These are phyloP conservation scores for Drosophila athabasca DNA, from an alignment of 1,140 invertebrate genomes.

Conservation along the genomic window DNA sequence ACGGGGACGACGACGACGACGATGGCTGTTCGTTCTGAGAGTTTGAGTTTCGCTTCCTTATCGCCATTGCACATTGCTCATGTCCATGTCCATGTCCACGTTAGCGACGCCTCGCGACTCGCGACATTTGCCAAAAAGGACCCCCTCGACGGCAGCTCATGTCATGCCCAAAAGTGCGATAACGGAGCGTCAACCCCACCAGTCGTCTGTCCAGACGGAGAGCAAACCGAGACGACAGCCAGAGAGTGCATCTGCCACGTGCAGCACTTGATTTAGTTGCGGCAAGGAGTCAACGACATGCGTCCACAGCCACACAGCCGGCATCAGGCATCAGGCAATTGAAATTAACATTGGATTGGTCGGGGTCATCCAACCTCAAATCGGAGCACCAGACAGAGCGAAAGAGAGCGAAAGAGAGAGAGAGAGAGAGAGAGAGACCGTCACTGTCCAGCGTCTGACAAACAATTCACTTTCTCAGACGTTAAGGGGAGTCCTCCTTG, in stretches of 20 bases:
- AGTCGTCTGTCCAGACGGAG: too few species aligned
- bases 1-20: background rate
- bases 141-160: background rate
- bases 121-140: slow-evolving; percentile 51
- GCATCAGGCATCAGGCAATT: slow-evolving; percentile 53
- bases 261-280: slow-evolving; percentile 70
- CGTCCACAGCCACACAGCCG: slow-evolving; percentile 15
- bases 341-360: slow-evolving; percentile 60
- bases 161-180: slow-evolving; percentile 25
- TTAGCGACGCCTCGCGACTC: slow-evolving; percentile 47
- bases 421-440: background rate
- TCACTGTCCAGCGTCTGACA: slow-evolving; percentile 28
- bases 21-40: slow-evolving; percentile 39
- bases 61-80: slow-evolving; percentile 73
- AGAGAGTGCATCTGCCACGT: slow-evolving; percentile 64
- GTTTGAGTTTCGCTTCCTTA: slow-evolving; percentile 42
- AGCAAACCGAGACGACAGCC: background rate
- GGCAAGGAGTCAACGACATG: slow-evolving; percentile 60
- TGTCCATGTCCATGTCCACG: slow-evolving; percentile 59
- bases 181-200: slow-evolving; percentile 45
- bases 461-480: slow-evolving; percentile 71
- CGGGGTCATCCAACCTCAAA: slow-evolving; percentile 1
- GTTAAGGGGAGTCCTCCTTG: slow-evolving; percentile 23
- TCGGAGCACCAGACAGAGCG: background rate
- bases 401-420: too few species aligned